These are phyloP conservation scores for Atta texana DNA, from an alignment of 1,140 invertebrate species.

Conservation along the genomic window DNA sequence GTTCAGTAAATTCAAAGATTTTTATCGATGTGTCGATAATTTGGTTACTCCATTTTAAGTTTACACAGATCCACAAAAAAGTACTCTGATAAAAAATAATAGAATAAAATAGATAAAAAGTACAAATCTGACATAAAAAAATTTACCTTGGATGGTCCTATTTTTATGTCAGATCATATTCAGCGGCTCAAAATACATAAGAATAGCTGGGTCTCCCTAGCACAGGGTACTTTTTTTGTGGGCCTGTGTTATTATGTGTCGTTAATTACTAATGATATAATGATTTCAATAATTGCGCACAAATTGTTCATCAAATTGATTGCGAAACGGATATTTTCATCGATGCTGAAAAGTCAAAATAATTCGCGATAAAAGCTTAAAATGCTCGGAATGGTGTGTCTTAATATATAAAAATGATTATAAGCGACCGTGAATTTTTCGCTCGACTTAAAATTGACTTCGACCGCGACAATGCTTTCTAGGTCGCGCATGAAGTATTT, in stretches of 20 bases:
- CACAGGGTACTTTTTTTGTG: too few relatives aligned
- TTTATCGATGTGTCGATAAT: too few relatives aligned
- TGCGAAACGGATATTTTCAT: neutral
- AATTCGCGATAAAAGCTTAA: neutral
- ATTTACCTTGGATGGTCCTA: too few relatives aligned
- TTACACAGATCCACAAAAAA: too few relatives aligned
- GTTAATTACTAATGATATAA: neutral
- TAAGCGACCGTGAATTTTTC: neutral
- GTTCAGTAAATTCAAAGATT: too few relatives aligned
- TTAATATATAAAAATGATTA: slow-evolving; percentile 2
- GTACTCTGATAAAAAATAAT: too few relatives aligned
- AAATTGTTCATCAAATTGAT: neutral
- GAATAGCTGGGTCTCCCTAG: too few relatives aligned
- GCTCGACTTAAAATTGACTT: slow-evolving; percentile 5
- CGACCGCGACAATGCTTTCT: slow-evolving; percentile 14
- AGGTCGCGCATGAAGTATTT: slow-evolving; percentile 66
- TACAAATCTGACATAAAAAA: too few relatives aligned
- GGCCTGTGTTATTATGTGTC: neutral
- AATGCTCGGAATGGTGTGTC: neutral
- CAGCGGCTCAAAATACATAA: too few relatives aligned
- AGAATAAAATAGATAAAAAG: too few relatives aligned
- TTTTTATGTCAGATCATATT: too few relatives aligned
- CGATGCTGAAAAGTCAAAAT: neutral
- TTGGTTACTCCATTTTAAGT: too few relatives aligned
- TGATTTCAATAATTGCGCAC: neutral